These are phyloP conservation scores for Apteryx owenii DNA, from an alignment of 2,113 vertebrate genomes.

Conservation along the genomic window DNA sequence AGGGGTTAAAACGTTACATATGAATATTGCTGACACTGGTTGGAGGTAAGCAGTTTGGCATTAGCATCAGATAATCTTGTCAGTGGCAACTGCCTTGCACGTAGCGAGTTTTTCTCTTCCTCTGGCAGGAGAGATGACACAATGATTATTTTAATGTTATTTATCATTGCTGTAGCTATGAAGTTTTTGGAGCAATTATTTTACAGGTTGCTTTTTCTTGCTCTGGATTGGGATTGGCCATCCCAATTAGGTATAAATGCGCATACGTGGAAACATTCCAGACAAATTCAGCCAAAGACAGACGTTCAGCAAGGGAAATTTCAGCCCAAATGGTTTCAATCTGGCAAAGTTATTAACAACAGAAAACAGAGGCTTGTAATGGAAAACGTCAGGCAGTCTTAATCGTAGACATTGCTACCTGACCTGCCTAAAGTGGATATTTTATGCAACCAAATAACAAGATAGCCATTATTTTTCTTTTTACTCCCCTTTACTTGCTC, in stretches of 20 bases:
- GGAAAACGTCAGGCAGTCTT: neutral
- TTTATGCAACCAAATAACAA: neutral
- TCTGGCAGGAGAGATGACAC: neutral
- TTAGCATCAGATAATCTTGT: neutral
- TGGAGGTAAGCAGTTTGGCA: neutral
- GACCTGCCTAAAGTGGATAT: neutral
- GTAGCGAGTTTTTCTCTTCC: neutral
- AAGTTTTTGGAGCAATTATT: neutral
- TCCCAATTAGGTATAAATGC: neutral
- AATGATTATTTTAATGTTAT: neutral
- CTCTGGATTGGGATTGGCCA: neutral
- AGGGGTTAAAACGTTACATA: neutral
- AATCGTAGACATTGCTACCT: neutral
- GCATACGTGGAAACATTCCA: neutral
- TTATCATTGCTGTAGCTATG: neutral
- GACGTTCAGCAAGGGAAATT: neutral
- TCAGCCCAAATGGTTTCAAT: neutral
- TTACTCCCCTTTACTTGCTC: neutral
- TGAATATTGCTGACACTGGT: neutral
- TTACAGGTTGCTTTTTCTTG: neutral
- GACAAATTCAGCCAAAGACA: neutral
- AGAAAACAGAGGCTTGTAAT: neutral
- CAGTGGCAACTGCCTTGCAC: neutral
- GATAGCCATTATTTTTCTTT: neutral
- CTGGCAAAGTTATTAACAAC: neutral